phyloP scores from a whole-genome alignment of 2,888 invertebrate species.

The Polymixis flavicincta region DNA sequence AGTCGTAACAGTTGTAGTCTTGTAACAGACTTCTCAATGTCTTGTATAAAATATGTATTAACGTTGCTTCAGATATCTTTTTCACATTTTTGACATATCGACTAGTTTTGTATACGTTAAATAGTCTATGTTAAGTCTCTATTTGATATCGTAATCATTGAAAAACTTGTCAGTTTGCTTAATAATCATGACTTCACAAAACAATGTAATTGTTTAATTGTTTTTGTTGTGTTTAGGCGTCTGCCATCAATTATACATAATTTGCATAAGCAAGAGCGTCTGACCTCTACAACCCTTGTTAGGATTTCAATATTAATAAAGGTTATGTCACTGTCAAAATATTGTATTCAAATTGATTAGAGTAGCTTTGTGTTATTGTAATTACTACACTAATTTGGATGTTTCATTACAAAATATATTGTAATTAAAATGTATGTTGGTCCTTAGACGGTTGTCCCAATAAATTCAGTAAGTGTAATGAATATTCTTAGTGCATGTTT shows the following conservation, averaged over 20 bases:
- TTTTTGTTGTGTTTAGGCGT: constrained; percentile 9
- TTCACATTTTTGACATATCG: no score
- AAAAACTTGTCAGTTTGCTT: not conserved
- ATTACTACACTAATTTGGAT: constrained; percentile 17
- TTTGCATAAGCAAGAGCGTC: constrained; percentile 11
- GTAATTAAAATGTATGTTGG: not conserved
- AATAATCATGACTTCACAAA: not conserved
- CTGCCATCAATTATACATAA: constrained; percentile 16
- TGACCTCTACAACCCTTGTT: constrained; percentile 39
- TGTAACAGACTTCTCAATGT: no score
- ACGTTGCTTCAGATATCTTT: no score
- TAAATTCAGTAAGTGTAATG: not conserved
- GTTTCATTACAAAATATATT: not conserved
- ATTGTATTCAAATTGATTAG: constrained; percentile 35
- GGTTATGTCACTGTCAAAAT: constrained; percentile 25
- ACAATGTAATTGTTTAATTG: not conserved
- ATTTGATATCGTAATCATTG: no score
- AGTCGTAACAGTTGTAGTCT: no score
- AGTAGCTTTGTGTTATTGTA: not conserved
- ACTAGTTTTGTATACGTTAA: no score
- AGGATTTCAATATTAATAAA: constrained; percentile 17
- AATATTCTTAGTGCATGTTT: not conserved
- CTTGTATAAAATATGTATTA: no score
- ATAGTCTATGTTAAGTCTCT: no score
- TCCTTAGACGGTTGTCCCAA: not conserved